These are phyloP conservation scores for Temnothorax ravouxi DNA, from an alignment of 2,888 invertebrate species.

Conservation along the genomic window DNA sequence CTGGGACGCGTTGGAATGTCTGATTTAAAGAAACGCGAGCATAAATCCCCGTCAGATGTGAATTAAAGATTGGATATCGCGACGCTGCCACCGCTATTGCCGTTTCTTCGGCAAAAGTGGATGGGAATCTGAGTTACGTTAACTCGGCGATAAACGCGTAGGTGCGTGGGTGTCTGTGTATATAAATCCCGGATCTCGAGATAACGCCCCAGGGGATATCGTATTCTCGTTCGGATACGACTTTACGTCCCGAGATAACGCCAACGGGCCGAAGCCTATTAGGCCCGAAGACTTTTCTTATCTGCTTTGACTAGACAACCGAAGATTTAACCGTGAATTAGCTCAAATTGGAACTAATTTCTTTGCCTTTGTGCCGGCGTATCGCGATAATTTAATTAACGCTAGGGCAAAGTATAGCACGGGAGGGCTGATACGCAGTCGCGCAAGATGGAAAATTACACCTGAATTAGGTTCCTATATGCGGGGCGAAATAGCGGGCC, in stretches of 20 bases:
- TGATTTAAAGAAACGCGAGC: conserved; percentile 29
- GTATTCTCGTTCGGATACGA: conserved; percentile 61
- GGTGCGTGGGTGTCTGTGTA: conserved; percentile 37
- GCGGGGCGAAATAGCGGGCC: conserved; percentile 67
- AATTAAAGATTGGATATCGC: conserved; percentile 62
- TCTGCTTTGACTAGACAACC: conserved; percentile 38
- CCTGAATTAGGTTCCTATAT: conserved; percentile 62
- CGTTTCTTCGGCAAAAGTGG: conserved; percentile 61
- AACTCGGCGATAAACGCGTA: conserved; percentile 65
- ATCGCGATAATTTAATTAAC: conserved; percentile 72
- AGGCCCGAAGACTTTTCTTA: conserved; percentile 62
- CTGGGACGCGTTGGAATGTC: not conserved
- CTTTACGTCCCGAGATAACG: conserved; percentile 62
- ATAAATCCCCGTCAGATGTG: conserved; percentile 51
- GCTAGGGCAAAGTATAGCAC: conserved; percentile 28
- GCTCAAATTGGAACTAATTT: conserved; percentile 69
- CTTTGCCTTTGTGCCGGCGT: conserved; percentile 54
- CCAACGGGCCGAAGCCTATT: conserved; percentile 35
- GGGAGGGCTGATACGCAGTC: conserved; percentile 1
- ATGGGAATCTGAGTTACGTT: conserved; percentile 60
- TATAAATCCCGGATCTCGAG: conserved; percentile 45
- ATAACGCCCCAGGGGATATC: conserved; percentile 61
- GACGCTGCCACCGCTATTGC: conserved; percentile 43
- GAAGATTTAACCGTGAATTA: conserved; percentile 68
- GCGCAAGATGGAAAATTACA: conserved; percentile 63